phyloP scores from a whole-genome alignment of 2,797 vertebrate genomes.

The Anisognathus igniventris region DNA sequence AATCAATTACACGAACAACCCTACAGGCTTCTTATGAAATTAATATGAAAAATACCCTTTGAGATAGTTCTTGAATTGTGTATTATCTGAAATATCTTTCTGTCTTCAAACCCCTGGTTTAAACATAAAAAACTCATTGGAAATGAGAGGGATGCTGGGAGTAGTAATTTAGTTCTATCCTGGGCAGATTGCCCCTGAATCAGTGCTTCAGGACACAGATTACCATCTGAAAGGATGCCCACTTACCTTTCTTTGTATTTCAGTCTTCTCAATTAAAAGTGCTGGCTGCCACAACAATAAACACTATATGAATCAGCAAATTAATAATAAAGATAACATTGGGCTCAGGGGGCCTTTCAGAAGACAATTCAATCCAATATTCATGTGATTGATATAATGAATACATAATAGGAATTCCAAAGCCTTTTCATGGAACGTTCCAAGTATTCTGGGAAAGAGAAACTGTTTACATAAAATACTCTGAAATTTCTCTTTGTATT shows the following conservation, averaged over 20 bases:
- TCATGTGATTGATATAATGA: not conserved
- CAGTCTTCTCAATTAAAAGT: slow-evolving; percentile 24
- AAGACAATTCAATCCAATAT: not conserved
- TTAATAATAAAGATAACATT: slow-evolving; percentile 25
- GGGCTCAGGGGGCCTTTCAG: not conserved
- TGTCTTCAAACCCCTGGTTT: slow-evolving; percentile 7
- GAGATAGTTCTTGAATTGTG: not conserved
- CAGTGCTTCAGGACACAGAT: slow-evolving; percentile 32
- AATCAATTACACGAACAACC: not conserved
- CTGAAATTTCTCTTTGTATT: not conserved
- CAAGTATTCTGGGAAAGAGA: not conserved
- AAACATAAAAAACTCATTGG: slow-evolving; percentile 26
- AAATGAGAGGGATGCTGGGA: slow-evolving; percentile 6
- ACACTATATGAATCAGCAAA: not conserved
- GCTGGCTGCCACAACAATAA: not conserved
- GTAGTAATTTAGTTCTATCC: slow-evolving; percentile 18
- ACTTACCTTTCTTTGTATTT: slow-evolving; percentile 26
- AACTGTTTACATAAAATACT: not conserved
- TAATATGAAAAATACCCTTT: not conserved
- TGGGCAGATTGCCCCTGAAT: slow-evolving; percentile 40
- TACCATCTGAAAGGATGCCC: not conserved
- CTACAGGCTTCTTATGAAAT: not conserved
- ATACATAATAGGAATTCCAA: not conserved
- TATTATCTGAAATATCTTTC: not conserved
- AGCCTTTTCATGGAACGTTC: not conserved